A percentile compares a stretch with the other conserved stretches of the same genome.
These are phyloP conservation scores for Chiloscyllium plagiosum DNA, from an alignment of 2,113 vertebrate genomes.

Conservation along the genomic window DNA sequence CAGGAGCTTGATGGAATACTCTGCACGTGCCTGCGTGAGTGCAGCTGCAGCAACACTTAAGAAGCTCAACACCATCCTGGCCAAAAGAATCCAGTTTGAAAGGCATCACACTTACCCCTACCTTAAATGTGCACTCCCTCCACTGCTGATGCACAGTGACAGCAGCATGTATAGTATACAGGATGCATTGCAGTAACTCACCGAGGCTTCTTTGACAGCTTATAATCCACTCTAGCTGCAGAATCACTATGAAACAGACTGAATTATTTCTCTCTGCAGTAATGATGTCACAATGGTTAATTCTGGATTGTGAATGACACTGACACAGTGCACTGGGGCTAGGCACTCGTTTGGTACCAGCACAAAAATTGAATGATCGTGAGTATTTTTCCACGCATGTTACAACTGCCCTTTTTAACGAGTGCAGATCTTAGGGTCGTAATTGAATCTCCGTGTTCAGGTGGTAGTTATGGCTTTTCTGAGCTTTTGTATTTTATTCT, in stretches of 20 bases:
- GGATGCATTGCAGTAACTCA: not conserved
- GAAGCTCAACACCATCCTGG: not conserved
- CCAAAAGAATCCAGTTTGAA: not conserved
- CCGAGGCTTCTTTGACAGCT: not conserved
- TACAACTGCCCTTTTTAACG: not conserved
- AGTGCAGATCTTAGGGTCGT: not conserved
- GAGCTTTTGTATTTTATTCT: not conserved
- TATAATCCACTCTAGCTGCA: not conserved
- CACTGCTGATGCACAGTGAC: not conserved
- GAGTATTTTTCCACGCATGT: not conserved
- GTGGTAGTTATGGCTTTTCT: not conserved
- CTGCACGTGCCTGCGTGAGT: not conserved
- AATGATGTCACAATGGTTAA: not conserved
- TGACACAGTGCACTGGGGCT: not conserved
- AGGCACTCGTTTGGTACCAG: not conserved
- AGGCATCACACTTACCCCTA: not conserved
- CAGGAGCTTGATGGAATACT: not conserved
- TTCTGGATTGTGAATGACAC: not conserved
- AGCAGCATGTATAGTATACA: not conserved
- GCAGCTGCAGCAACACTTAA: not conserved
- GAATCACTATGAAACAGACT: not conserved
- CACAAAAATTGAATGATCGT: not conserved
- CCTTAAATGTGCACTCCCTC: not conserved
- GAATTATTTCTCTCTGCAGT: conserved; percentile 21
- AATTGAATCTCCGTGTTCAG: not conserved